phyloP scores from a whole-genome alignment of 2,113 vertebrate genomes.

The Plecotus auritus region DNA sequence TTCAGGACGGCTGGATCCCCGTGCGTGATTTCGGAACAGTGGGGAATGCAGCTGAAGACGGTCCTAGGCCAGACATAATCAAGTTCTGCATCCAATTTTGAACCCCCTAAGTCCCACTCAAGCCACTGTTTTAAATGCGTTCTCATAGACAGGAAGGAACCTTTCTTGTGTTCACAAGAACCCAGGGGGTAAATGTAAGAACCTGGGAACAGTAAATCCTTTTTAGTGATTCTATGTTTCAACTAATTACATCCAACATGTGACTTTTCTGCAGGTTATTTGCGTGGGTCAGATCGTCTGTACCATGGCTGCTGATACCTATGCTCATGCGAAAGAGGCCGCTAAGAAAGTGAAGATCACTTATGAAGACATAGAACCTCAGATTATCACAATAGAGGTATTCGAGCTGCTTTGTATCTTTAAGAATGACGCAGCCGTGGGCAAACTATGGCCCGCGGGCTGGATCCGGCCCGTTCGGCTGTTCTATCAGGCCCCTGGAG shows the following conservation, averaged over 20 bases:
- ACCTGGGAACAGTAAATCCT: neutral
- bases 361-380: slow-evolving; percentile 73
- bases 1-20: neutral
- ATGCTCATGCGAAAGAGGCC: slow-evolving; percentile 55
- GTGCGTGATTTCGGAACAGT: neutral
- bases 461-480: no score
- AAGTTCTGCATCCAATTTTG: neutral
- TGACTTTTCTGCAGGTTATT: slow-evolving; percentile 72
- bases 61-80: neutral
- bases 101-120: neutral
- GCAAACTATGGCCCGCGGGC: no score
- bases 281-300: slow-evolving; percentile 79
- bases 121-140: neutral
- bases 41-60: neutral
- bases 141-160: neutral
- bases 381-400: slow-evolving; percentile 78
- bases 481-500: no score
- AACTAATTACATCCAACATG: neutral
- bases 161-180: neutral
- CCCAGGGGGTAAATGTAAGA: neutral
- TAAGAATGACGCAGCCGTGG: no score
- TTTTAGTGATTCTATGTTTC: neutral
- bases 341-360: slow-evolving; percentile 66
- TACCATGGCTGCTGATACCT: slow-evolving; percentile 73
- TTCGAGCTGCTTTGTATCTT: neutral